Percentiles rank a stretch among this genome's conserved stretches.
Evolutionary conservation across 2,888 invertebrate species (phyloP).

Genomic region (Aphrophora alni): DNA sequence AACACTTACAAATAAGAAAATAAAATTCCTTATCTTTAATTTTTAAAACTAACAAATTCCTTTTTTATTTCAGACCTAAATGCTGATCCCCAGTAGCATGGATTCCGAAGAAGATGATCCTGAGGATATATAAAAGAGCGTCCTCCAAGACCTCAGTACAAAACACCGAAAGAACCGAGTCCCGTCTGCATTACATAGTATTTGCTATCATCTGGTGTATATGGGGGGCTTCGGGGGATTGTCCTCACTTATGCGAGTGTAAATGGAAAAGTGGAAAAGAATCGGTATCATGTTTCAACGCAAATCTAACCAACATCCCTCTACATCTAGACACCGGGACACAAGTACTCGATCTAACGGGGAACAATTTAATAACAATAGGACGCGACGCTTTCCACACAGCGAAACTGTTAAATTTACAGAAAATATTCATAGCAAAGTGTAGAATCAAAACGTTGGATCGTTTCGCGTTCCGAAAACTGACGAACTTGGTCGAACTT

Average conservation of each 20-base stretch:
- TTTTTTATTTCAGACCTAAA: not conserved
- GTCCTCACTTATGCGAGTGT: constrained; percentile 81
- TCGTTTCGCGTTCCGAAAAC: constrained; percentile 75
- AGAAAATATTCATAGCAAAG: constrained; percentile 76
- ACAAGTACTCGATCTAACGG: constrained; percentile 79
- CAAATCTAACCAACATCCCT: constrained; percentile 76
- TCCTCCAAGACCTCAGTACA: not conserved
- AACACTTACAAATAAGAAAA: no score
- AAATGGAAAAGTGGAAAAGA: constrained; percentile 90
- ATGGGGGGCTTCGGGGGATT: constrained; percentile 62
- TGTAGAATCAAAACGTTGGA: constrained; percentile 74
- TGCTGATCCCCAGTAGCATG: not conserved
- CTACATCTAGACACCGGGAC: constrained; percentile 77
- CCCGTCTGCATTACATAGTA: not conserved
- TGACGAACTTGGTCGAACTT: constrained; percentile 81
- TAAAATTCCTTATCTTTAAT: no score
- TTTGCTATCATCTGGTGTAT: not conserved
- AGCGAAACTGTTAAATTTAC: constrained; percentile 78
- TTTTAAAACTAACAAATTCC: no score
- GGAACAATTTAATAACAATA: constrained; percentile 71
- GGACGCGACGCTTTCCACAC: constrained; percentile 76
- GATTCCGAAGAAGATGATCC: not conserved
- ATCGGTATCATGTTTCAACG: constrained; percentile 79
- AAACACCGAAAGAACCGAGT: not conserved
- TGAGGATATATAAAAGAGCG: not conserved